Conservation (phyloP, 2,888 invertebrate species). For the Clistopyga incitator region DNA sequence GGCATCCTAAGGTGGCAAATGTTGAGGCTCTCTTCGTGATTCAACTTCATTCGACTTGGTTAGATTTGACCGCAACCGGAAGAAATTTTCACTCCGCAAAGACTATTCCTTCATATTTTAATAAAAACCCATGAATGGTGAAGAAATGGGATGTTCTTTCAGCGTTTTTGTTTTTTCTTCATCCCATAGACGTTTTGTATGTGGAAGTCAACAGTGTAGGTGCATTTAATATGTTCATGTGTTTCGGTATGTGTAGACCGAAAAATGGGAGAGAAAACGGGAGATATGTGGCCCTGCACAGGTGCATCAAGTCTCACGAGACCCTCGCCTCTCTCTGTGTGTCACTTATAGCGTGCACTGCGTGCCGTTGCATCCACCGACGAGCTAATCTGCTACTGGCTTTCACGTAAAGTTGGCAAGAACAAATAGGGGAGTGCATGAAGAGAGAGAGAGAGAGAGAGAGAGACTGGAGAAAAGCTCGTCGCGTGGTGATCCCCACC, state of each 20-base stretch:
- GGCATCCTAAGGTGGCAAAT: conserved; percentile 1
- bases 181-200: background rate
- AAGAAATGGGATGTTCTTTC: background rate
- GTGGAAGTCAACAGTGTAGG: background rate
- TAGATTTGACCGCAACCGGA: background rate
- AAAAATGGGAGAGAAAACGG: conserved; percentile 2
- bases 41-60: background rate
- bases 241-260: background rate
- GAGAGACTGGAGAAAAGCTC: conserved; percentile 10
- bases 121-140: too few species aligned
- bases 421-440: conserved; percentile 18
- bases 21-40: background rate
- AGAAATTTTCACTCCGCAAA: too few species aligned
- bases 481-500: conserved; percentile 8
- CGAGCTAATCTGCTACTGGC: conserved; percentile 57
- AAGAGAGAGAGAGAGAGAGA: too few species aligned
- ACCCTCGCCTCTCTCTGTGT: conserved; percentile 16
- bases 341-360: conserved; percentile 31
- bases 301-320: conserved; percentile 49
- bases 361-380: conserved; percentile 62
- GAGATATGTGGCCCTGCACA: conserved; percentile 7
- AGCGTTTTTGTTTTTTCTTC: background rate
- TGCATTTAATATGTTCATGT: background rate
- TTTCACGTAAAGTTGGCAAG: conserved; percentile 35
- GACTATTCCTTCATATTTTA: too few species aligned